Evolutionary conservation across 2,113 vertebrate genomes (phyloP).

Genomic region (Halcyon malimbica): DNA sequence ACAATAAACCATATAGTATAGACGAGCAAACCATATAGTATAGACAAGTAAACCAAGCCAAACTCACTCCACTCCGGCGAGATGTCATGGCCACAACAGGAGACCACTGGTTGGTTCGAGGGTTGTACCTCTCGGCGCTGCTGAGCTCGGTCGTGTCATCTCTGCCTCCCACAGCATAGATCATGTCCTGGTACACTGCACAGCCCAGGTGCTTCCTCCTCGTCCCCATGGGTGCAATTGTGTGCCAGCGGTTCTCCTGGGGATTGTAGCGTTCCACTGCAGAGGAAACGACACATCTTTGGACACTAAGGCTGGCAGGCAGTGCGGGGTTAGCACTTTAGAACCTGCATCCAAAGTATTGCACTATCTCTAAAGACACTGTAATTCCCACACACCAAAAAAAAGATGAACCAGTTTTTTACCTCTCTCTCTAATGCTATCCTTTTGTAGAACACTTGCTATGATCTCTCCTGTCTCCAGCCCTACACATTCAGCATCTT

Average conservation of each 20-base stretch:
- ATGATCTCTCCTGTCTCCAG: not conserved
- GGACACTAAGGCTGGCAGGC: not conserved
- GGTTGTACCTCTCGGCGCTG: conserved; percentile 96
- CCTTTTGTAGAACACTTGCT: not conserved
- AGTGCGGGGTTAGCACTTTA: not conserved
- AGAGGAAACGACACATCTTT: not conserved
- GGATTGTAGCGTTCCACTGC: conserved; percentile 97
- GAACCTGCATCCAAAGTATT: not conserved
- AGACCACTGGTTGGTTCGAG: conserved; percentile 97
- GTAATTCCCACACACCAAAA: not conserved
- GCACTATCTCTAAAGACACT: not conserved
- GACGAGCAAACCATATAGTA: not conserved
- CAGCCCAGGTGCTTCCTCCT: conserved; percentile 96
- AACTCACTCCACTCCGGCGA: conserved; percentile 91
- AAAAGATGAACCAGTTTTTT: not conserved
- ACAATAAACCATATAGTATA: rapidly evolving
- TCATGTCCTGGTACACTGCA: conserved; percentile 98
- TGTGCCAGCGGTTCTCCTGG: conserved; percentile 99
- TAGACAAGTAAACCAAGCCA: not conserved
- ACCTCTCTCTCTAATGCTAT: not conserved
- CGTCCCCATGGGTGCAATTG: conserved; percentile 97
- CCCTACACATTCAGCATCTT: not conserved
- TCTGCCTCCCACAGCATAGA: conserved; percentile 95
- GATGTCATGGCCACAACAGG: conserved; percentile 99
- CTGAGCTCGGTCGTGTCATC: conserved; percentile 98